Evolutionary conservation across 2,113 vertebrate genomes (phyloP).

Genomic region (Vombatus ursinus): DNA sequence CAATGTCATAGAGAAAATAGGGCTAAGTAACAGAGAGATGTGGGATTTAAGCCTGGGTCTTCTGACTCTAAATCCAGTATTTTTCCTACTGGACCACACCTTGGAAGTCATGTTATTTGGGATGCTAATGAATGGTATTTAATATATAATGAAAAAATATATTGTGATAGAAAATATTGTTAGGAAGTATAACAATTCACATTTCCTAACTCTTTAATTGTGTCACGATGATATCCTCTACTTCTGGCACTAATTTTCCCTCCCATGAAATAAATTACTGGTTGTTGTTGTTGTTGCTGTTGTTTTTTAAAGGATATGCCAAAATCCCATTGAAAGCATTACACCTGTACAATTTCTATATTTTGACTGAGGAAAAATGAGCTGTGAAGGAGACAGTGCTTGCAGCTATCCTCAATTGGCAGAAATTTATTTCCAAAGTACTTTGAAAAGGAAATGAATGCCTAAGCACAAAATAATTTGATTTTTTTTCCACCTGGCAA

Average conservation of each 20-base stretch:
- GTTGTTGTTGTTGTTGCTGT: too few relatives aligned
- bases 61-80: neutral
- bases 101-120: neutral
- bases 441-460: conserved; percentile 53
- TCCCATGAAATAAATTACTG: conserved; percentile 33
- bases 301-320: neutral
- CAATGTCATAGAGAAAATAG: neutral
- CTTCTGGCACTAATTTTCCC: neutral
- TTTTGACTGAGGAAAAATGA: conserved; percentile 61
- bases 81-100: neutral
- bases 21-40: neutral
- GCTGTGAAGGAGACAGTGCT: conserved; percentile 37
- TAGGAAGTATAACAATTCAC: conserved; percentile 12
- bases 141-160: neutral
- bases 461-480: conserved; percentile 59
- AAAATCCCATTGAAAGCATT: neutral
- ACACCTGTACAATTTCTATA: neutral
- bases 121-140: neutral
- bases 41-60: neutral
- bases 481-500: conserved; percentile 21
- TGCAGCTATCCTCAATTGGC: conserved; percentile 57
- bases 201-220: neutral
- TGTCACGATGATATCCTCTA: neutral
- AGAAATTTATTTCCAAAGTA: conserved; percentile 49
- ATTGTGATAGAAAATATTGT: neutral